A percentile compares a stretch with the other conserved stretches of the same genome.
phyloP scores from a whole-genome alignment of 2,888 invertebrate genomes.

The Andrena flavipes region DNA sequence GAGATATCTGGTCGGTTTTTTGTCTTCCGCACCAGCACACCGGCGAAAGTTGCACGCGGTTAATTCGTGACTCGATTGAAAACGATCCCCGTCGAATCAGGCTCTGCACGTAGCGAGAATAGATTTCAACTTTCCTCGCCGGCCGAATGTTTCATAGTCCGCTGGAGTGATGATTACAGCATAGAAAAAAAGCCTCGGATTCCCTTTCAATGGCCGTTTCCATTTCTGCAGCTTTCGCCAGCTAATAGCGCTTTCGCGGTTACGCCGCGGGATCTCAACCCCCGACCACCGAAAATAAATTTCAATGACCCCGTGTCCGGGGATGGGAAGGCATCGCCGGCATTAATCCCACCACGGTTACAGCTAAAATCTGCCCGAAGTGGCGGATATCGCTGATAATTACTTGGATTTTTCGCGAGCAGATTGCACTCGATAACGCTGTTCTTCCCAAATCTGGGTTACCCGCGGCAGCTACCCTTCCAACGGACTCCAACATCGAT shows the following conservation, averaged over 20 bases:
- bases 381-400: conserved; percentile 50
- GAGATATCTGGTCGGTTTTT: conserved; percentile 41
- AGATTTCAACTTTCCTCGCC: conserved; percentile 19
- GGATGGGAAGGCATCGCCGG: conserved; percentile 28
- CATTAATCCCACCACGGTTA: conserved; percentile 26
- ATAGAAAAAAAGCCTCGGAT: conserved; percentile 1
- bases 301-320: conserved; percentile 37
- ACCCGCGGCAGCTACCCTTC: conserved; percentile 9
- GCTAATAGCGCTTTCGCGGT: conserved; percentile 37
- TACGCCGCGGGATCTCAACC: conserved; percentile 14
- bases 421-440: conserved; percentile 17
- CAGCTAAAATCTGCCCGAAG: conserved; percentile 45
- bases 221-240: conserved; percentile 28
- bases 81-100: conserved; percentile 29
- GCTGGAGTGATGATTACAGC: conserved; percentile 19
- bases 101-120: conserved; percentile 29
- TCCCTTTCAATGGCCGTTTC: conserved; percentile 33
- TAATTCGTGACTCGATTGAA: conserved; percentile 49
- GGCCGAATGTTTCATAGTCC: conserved; percentile 37
- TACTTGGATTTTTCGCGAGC: conserved; percentile 48
- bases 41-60: conserved; percentile 27
- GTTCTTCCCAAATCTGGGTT: conserved; percentile 27
- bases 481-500: conserved; percentile 14
- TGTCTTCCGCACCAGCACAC: conserved; percentile 7
- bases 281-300: conserved; percentile 33